A percentile compares a stretch with the other conserved stretches of the same genome.
phyloP scores from a whole-genome alignment of 2,113 vertebrate genomes.

The Camelus dromedarius region DNA sequence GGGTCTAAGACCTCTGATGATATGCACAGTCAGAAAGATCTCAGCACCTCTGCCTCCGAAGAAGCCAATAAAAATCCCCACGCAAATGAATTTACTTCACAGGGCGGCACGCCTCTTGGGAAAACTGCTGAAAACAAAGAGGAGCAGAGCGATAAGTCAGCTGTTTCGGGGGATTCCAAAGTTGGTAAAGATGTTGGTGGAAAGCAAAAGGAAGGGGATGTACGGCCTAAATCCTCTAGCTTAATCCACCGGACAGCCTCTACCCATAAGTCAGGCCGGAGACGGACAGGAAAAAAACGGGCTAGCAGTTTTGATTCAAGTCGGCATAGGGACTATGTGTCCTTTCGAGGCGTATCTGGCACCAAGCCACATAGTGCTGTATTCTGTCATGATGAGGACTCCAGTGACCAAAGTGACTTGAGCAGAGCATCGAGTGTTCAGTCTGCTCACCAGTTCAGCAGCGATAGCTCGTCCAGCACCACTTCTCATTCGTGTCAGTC shows the following conservation, averaged over 20 bases:
- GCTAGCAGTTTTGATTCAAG: constrained; percentile 99
- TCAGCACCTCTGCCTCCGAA: constrained; percentile 91
- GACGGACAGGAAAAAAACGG: constrained; percentile 94
- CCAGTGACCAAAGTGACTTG: constrained; percentile 97
- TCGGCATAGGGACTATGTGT: constrained; percentile 94
- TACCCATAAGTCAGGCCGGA: constrained; percentile 90
- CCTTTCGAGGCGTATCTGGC: constrained; percentile 90
- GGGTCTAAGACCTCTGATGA: constrained; percentile 81
- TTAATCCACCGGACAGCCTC: constrained; percentile 92
- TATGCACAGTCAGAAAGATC: constrained; percentile 82
- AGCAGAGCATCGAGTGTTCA: constrained; percentile 96
- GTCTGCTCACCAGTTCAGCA: constrained; percentile 95
- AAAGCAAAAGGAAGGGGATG: constrained; percentile 90
- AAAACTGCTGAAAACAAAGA: constrained; percentile 84
- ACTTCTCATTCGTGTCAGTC: constrained; percentile 96
- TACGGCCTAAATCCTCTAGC: constrained; percentile 89
- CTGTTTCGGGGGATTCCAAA: constrained; percentile 83
- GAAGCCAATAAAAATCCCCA: constrained; percentile 99
- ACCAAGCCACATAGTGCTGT: constrained; percentile 94
- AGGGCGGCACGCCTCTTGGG: constrained; percentile 84
- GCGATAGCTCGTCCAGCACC: constrained; percentile 96
- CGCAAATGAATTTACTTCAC: constrained; percentile 93
- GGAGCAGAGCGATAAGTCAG: constrained; percentile 85
- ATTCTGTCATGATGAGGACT: constrained; percentile 95
- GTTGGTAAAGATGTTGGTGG: constrained; percentile 85